Conservation (phyloP, 2,113 vertebrate species). For the Esox niger region DNA sequence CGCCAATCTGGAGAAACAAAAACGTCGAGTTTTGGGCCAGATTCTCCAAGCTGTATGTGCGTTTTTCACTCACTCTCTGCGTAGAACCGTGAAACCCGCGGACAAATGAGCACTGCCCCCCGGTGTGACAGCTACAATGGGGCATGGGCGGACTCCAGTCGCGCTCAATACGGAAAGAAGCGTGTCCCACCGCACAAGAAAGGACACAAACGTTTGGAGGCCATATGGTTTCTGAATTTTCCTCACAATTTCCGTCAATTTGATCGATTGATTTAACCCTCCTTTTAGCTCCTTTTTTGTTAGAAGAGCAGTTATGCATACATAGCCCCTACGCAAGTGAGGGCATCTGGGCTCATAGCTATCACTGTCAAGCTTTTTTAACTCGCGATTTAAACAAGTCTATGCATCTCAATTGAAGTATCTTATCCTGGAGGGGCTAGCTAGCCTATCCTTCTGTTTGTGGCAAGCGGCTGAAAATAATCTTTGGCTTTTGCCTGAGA, state of each 20-base stretch:
- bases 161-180: constrained; percentile 86
- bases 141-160: constrained; percentile 82
- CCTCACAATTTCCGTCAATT: constrained; percentile 94
- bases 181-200: constrained; percentile 64
- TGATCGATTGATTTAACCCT: constrained; percentile 93
- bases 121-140: constrained; percentile 91
- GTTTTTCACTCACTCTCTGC: constrained; percentile 85
- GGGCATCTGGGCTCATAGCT: constrained; percentile 85
- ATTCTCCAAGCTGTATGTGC: constrained; percentile 77
- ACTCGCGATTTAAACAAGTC: constrained; percentile 79
- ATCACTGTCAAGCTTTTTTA: constrained; percentile 62
- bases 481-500: constrained; percentile 75
- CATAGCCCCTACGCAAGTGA: constrained; percentile 61
- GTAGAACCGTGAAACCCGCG: constrained; percentile 88
- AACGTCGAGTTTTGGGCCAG: constrained; percentile 63
- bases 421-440: constrained; percentile 68
- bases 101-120: constrained; percentile 89
- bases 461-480: constrained; percentile 52
- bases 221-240: constrained; percentile 96
- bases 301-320: constrained; percentile 81
- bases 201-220: constrained; percentile 86
- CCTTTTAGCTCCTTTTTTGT: constrained; percentile 74
- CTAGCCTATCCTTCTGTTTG: constrained; percentile 62
- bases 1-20: constrained; percentile 78
- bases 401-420: constrained; percentile 90